Base-by-base conservation (phyloP, 2,888 invertebrate species). In the Archips xylosteana region DNA sequence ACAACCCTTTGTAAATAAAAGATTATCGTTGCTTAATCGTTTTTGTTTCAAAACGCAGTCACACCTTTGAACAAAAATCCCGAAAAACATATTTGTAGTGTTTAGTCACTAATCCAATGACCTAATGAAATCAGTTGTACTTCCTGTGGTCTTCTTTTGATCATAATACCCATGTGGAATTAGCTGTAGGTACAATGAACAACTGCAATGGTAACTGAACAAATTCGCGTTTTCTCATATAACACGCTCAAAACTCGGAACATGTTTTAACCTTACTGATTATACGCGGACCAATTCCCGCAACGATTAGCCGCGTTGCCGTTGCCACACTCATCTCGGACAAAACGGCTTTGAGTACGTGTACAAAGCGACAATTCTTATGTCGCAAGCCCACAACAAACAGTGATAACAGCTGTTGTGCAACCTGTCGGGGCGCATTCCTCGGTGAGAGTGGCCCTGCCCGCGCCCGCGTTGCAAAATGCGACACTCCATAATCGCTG, bases 401-500 rank as follows among this genome's bases (percentile, higher is more conserved):
- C 78, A 73, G 78, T 75, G 78, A 77, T 78, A 78, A 78, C 76
- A 77, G 73, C 74, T 72, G 77, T 80, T 80, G 75, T 81, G 70
- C 77, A 83, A 82, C 78, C 80, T 79, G 81, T 83, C 79, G 79
- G 80, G 83, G 85, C 82, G 83, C 89, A 89, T 92, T 89, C 89
- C 85, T 81, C 76, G 81, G 88, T 89, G 91, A 92, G 90, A 92
- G 83, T 85, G 86, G 88, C 87, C 88, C 87, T 89, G 87, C 82
- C 86, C 82, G 80, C 80, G 83, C 85, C 86, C 84, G 77, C 76
- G 75, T 92, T 89, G 86, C 88, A 83, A 90, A 87, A 91, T 82
- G 67, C 70, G 75, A 81, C 84, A 78, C 80, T 83, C 85, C 81
- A 85, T 86, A 88, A 86, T 81, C 78, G 80, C 83, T 78, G 84